Conservation (phyloP, 2,888 invertebrate genomes). For the Drosophila nigricruria region DNA sequence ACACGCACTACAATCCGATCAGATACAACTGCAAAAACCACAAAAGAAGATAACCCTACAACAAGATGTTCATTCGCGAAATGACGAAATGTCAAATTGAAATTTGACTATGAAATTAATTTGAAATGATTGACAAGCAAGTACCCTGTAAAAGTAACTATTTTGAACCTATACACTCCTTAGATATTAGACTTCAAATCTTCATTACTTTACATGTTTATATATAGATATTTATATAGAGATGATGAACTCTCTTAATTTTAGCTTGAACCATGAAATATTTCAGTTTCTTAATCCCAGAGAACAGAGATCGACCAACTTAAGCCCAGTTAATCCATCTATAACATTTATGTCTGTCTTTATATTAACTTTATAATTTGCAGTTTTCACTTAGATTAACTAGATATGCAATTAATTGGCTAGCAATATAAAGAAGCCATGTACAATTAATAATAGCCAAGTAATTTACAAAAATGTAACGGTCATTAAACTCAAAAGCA, state of each 20-base stretch:
- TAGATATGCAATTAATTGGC: constrained; percentile 20
- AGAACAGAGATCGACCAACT: neutral
- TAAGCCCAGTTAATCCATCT: too few species aligned
- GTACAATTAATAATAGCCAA: constrained; percentile 27
- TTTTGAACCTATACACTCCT: neutral
- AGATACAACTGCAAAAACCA: constrained; percentile 30
- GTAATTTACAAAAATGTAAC: constrained; percentile 61
- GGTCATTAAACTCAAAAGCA: constrained; percentile 63
- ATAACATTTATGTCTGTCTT: neutral
- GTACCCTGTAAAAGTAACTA: neutral
- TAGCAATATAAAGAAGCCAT: constrained; percentile 11
- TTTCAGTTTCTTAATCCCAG: too few species aligned
- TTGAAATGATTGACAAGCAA: neutral
- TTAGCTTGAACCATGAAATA: too few species aligned
- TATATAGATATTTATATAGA: too few species aligned
- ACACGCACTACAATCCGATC: constrained; percentile 53
- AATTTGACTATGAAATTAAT: constrained; percentile 12
- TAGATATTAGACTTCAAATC: too few species aligned
- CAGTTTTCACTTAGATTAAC: constrained; percentile 6
- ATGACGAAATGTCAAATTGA: constrained; percentile 45
- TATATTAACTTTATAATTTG: neutral
- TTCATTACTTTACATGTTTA: too few species aligned
- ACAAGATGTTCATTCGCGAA: constrained; percentile 14
- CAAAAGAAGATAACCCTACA: constrained; percentile 20
- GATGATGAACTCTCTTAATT: neutral